phyloP scores from a whole-genome alignment of 1,140 invertebrate species.

The Bombus fervidus region DNA sequence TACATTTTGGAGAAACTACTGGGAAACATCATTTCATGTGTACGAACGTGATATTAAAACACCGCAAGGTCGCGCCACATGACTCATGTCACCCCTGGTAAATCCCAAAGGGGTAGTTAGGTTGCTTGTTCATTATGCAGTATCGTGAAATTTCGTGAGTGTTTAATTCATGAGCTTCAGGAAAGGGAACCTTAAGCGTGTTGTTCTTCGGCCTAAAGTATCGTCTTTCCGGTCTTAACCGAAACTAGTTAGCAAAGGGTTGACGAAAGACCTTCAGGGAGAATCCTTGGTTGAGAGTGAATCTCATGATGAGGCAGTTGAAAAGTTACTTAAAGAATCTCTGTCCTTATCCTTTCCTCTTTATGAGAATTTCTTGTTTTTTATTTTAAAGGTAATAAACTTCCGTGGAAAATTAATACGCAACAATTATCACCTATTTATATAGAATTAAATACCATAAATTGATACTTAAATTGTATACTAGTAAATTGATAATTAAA shows the following conservation, averaged over 20 bases:
- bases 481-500: too few relatives aligned
- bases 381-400: too few relatives aligned
- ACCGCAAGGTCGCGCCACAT: not conserved
- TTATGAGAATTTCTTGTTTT: not conserved
- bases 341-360: too few relatives aligned
- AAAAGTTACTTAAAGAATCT: not conserved
- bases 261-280: not conserved
- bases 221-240: not conserved
- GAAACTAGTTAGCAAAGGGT: not conserved
- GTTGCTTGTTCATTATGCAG: not conserved
- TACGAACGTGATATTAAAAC: not conserved
- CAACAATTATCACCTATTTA: too few relatives aligned
- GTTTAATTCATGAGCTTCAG: constrained; percentile 1
- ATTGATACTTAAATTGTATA: too few relatives aligned
- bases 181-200: not conserved
- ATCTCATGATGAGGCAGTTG: not conserved
- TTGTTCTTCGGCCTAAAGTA: not conserved
- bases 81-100: not conserved
- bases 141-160: constrained; percentile 4
- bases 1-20: not conserved
- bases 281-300: not conserved
- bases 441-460: too few relatives aligned
- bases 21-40: not conserved
- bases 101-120: not conserved
- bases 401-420: too few relatives aligned